Evolutionary conservation across 1,140 invertebrate genomes (phyloP).

Genomic region (roundworm (Caenorhabditis elegans)): WBcel235 BX284606.5:68501-69000

Average conservation of each 20-base stretch:
- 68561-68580: slow-evolving; percentile 61
- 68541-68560: slow-evolving; percentile 60
- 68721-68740: slow-evolving; percentile 57
- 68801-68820: slow-evolving; percentile 84
- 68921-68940: not conserved
- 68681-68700: slow-evolving; percentile 93
- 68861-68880: not conserved
- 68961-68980: not conserved
- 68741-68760: slow-evolving; percentile 52
- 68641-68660: slow-evolving; percentile 49
- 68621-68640: slow-evolving; percentile 51
- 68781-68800: slow-evolving; percentile 73
- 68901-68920: not conserved
- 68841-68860: slow-evolving; percentile 42
- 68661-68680: slow-evolving; percentile 78
- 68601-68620: slow-evolving; percentile 51
- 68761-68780: slow-evolving; percentile 70
- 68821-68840: slow-evolving; percentile 41
- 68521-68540: slow-evolving; percentile 60
- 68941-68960: not conserved
- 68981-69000: not conserved
- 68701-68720: slow-evolving; percentile 72
- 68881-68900: not conserved
- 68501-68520: slow-evolving; percentile 63
- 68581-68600: slow-evolving; percentile 60